Conservation (phyloP, 1,140 invertebrate genomes). For the Drosophila subpulchrella region DNA sequence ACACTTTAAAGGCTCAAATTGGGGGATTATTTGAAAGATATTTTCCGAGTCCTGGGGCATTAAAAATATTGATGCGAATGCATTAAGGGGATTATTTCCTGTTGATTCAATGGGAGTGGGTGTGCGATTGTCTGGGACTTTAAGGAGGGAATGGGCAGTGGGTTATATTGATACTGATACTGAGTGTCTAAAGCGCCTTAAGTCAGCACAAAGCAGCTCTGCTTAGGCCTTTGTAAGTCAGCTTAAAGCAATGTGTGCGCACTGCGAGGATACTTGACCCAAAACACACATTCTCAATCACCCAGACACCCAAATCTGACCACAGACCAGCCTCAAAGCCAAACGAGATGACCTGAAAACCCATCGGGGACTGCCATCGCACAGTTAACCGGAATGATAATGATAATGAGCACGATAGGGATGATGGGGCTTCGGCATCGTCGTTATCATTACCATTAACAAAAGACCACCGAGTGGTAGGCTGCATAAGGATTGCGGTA, state of each 20-base stretch:
- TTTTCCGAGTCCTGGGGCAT: conserved; percentile 5
- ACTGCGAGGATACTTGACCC: conserved; percentile 29
- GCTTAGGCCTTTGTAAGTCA: conserved; percentile 38
- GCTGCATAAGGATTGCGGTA: background rate
- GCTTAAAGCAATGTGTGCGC: conserved; percentile 50
- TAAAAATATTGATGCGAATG: conserved; percentile 39
- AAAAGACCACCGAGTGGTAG: conserved; percentile 24
- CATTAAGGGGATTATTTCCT: conserved; percentile 35
- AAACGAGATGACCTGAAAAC: conserved; percentile 55
- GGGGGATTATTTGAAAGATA: conserved; percentile 35
- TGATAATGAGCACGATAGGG: conserved; percentile 46
- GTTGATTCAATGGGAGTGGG: conserved; percentile 10
- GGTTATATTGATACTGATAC: conserved; percentile 34
- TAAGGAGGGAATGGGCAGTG: background rate
- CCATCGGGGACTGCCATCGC: conserved; percentile 30
- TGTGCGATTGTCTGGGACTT: background rate
- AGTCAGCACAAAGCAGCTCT: conserved; percentile 31
- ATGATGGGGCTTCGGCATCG: conserved; percentile 20
- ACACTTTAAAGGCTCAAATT: conserved; percentile 27
- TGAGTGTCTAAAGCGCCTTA: conserved; percentile 58
- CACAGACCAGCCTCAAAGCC: conserved; percentile 43
- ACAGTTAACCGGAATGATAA: conserved; percentile 36
- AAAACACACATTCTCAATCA: conserved; percentile 14
- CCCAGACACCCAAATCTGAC: conserved; percentile 28
- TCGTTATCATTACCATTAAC: conserved; percentile 46